A percentile compares a stretch with the other conserved stretches of the same genome.
Evolutionary conservation across 2,113 vertebrate species (phyloP).

Genomic region (Planiliza haematocheilus): DNA sequence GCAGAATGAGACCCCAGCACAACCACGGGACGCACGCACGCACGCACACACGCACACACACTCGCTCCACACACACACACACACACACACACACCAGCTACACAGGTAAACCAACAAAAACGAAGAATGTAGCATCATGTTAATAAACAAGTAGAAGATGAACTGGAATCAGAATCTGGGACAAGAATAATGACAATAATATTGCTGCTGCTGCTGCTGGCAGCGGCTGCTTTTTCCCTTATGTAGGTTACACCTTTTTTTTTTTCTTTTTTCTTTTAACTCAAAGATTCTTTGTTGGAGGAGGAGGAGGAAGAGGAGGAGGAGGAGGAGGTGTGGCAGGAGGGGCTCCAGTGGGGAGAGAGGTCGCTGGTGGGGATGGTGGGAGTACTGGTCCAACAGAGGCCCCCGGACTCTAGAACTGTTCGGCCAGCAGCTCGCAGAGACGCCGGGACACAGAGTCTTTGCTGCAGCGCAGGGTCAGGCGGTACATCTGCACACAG

Average conservation of each 20-base stretch:
- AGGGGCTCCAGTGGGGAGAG: conserved; percentile 26
- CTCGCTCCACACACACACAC: conserved; percentile 1
- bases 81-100: conserved; percentile 33
- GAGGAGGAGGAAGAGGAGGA: conserved; percentile 14
- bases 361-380: conserved; percentile 67
- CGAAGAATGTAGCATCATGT: conserved; percentile 75
- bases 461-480: conserved; percentile 94
- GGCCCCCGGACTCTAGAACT: conserved; percentile 81
- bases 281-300: conserved; percentile 67
- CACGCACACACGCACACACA: conserved; percentile 26
- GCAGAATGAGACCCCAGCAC: conserved; percentile 65
- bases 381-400: conserved; percentile 50
- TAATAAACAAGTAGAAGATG: conserved; percentile 78
- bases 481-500: conserved; percentile 89
- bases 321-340: conserved; percentile 4
- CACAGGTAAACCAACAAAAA: conserved; percentile 81
- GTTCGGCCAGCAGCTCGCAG: conserved; percentile 90
- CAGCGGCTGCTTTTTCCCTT: conserved; percentile 79
- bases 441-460: conserved; percentile 89
- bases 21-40: conserved; percentile 37
- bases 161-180: conserved; percentile 74
- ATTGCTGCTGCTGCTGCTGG: conserved; percentile 65
- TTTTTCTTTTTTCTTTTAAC: conserved; percentile 43
- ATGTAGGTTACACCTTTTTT: conserved; percentile 74
- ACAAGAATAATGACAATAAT: conserved; percentile 76